Conservation (phyloP, 2,888 invertebrate genomes). For the Desoria tigrina region DNA sequence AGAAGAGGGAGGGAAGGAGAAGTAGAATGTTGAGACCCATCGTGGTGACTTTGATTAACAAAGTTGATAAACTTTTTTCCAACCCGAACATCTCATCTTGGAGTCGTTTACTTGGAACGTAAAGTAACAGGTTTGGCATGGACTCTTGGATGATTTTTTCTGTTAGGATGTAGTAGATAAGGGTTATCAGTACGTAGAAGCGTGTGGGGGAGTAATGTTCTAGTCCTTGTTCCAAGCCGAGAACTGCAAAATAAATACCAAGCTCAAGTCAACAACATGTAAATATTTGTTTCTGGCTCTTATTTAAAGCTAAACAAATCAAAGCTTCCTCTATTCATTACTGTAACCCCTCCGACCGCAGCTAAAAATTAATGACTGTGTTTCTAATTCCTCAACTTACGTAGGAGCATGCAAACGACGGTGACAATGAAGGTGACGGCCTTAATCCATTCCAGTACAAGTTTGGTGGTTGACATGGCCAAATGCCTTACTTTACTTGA, state of each 20-base stretch:
- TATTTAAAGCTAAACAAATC: too few species aligned
- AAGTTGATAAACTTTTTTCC: constrained; percentile 70
- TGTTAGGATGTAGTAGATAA: constrained; percentile 70
- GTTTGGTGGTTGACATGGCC: constrained; percentile 78
- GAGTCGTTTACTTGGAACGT: constrained; percentile 33
- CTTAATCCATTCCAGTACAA: constrained; percentile 79
- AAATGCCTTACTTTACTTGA: constrained; percentile 74
- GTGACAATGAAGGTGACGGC: constrained; percentile 77
- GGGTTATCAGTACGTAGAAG: constrained; percentile 67
- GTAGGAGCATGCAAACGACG: constrained; percentile 72
- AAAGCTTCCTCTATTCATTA: too few species aligned
- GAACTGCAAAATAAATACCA: constrained; percentile 57
- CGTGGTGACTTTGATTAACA: constrained; percentile 65
- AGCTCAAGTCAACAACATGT: neutral
- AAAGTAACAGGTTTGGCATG: constrained; percentile 41
- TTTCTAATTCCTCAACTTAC: too few species aligned
- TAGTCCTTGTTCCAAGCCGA: constrained; percentile 73
- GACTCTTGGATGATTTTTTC: constrained; percentile 55
- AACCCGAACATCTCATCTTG: constrained; percentile 58
- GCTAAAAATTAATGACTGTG: too few species aligned
- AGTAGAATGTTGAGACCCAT: constrained; percentile 62
- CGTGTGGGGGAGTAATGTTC: constrained; percentile 72
- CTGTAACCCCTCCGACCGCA: too few species aligned
- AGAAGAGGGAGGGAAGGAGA: constrained; percentile 57
- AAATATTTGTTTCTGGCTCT: neutral